These are phyloP conservation scores for Drosophila aldrichi DNA, from an alignment of 2,888 invertebrate species.

Conservation along the genomic window DNA sequence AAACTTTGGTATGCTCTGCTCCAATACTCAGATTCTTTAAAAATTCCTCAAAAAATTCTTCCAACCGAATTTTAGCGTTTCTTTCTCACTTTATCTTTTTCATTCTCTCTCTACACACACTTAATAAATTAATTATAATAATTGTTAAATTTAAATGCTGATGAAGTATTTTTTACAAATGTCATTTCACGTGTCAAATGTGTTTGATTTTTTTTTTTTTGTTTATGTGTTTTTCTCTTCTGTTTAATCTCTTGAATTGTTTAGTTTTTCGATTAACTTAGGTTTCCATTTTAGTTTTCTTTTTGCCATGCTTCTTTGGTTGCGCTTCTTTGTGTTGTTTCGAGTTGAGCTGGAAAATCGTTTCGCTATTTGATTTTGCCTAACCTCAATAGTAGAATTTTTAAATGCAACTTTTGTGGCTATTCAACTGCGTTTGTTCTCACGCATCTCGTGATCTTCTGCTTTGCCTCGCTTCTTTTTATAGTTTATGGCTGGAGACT, in stretches of 20 bases:
- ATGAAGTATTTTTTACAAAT: conserved; percentile 82
- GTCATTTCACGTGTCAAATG: conserved; percentile 70
- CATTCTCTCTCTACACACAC: conserved; percentile 21
- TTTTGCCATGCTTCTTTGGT: conserved; percentile 71
- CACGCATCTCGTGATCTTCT: conserved; percentile 14
- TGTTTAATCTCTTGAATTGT: conserved; percentile 26
- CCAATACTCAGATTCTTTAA: conserved; percentile 10
- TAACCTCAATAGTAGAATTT: conserved; percentile 37
- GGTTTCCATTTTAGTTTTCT: conserved; percentile 29
- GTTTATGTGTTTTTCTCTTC: conserved; percentile 20
- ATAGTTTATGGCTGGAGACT: conserved; percentile 56
- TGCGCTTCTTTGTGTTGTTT: conserved; percentile 64
- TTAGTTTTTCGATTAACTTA: conserved; percentile 41
- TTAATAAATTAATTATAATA: conserved; percentile 70
- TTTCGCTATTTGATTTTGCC: conserved; percentile 27
- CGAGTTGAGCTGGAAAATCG: conserved; percentile 37
- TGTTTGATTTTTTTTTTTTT: conserved; percentile 44
- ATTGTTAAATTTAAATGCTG: conserved; percentile 78
- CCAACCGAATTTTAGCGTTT: conserved; percentile 11
- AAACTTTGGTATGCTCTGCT: conserved; percentile 73
- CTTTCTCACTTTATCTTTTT: conserved; percentile 1
- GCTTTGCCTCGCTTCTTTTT: conserved; percentile 12
- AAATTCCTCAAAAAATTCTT: conserved; percentile 24
- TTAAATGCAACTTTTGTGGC: conserved; percentile 72
- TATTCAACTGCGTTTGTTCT: conserved; percentile 36